Percentiles rank a stretch among this genome's conserved stretches.
These are phyloP conservation scores for Cervus canadensis DNA, from an alignment of 2,113 vertebrate species.

Conservation along the genomic window DNA sequence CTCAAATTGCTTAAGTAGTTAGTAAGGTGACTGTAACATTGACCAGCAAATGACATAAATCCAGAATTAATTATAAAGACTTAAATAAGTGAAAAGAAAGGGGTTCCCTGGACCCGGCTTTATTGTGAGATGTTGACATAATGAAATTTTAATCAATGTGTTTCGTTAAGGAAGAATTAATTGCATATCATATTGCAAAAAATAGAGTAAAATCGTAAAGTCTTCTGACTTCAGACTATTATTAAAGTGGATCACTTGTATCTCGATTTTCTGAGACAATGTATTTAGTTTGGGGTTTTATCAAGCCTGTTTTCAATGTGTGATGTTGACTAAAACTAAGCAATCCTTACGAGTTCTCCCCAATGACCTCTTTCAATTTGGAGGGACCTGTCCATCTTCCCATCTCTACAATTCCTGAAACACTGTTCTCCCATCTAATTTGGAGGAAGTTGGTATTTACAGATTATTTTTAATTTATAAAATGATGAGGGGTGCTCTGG, in stretches of 20 bases:
- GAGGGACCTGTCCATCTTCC: background rate
- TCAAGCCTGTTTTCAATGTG: slow-evolving; percentile 61
- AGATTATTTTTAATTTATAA: slow-evolving; percentile 44
- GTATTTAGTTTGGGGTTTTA: slow-evolving; percentile 73
- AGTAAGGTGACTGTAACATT: slow-evolving; percentile 83
- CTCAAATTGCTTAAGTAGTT: slow-evolving; percentile 78
- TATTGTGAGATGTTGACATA: slow-evolving; percentile 81
- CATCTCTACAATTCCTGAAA: background rate
- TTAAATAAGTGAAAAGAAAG: slow-evolving; percentile 78
- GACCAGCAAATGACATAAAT: slow-evolving; percentile 84
- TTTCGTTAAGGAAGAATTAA: slow-evolving; percentile 85
- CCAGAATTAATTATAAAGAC: slow-evolving; percentile 81
- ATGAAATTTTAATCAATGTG: slow-evolving; percentile 82
- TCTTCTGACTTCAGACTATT: slow-evolving; percentile 66
- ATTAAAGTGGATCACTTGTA: slow-evolving; percentile 76
- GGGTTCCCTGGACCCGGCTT: slow-evolving; percentile 71
- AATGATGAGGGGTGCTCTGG: background rate
- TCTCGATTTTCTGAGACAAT: slow-evolving; percentile 79
- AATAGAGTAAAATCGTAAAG: slow-evolving; percentile 63
- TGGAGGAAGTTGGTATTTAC: background rate
- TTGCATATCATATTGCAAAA: slow-evolving; percentile 76
- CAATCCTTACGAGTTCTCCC: background rate
- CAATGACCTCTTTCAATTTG: background rate
- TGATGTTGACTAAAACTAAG: slow-evolving; percentile 52
- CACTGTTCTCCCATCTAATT: background rate